Percentiles rank a stretch among this genome's conserved stretches.
phyloP scores from a whole-genome alignment of 2,113 vertebrate species.

The Crocuta crocuta region DNA sequence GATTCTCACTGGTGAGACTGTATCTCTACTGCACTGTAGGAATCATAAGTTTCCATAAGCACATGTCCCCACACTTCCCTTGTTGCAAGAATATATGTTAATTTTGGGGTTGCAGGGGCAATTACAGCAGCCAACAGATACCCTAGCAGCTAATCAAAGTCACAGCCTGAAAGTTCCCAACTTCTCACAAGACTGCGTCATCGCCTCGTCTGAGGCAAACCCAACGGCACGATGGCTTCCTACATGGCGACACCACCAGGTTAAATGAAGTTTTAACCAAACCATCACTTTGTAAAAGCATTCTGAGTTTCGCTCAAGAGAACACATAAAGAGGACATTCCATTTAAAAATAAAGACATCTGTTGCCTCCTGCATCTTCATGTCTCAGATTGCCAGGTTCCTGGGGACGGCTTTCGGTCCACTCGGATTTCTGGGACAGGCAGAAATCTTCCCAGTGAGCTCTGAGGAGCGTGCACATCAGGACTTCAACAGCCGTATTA shows the following conservation, averaged over 20 bases:
- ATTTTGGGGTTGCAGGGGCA: conserved; percentile 68
- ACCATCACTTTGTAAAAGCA: conserved; percentile 46
- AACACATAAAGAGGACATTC: conserved; percentile 59
- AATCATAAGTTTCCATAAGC: conserved; percentile 69
- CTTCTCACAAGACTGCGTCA: conserved; percentile 58
- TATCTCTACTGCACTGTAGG: conserved; percentile 75
- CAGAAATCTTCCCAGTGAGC: conserved; percentile 21
- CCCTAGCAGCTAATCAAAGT: conserved; percentile 80
- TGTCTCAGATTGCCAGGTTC: conserved; percentile 51
- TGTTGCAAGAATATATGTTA: conserved; percentile 79
- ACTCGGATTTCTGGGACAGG: conserved; percentile 38
- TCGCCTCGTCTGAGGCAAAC: conserved; percentile 73
- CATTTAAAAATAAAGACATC: conserved; percentile 45
- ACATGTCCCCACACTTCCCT: conserved; percentile 29
- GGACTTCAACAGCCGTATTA: conserved; percentile 15
- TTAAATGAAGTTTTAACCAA: conserved; percentile 69
- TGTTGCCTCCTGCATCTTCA: background rate
- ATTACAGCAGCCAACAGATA: conserved; percentile 75
- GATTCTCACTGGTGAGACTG: conserved; percentile 71
- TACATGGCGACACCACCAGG: background rate
- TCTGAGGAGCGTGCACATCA: conserved; percentile 30
- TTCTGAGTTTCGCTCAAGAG: conserved; percentile 55
- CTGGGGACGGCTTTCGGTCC: conserved; percentile 38
- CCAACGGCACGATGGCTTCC: conserved; percentile 59
- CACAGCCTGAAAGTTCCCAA: conserved; percentile 72